Evolutionary conservation across 2,888 invertebrate species (phyloP), one percentile per base, ranked within the genome.

Genomic region (Nemotelus pantherinus): DNA sequence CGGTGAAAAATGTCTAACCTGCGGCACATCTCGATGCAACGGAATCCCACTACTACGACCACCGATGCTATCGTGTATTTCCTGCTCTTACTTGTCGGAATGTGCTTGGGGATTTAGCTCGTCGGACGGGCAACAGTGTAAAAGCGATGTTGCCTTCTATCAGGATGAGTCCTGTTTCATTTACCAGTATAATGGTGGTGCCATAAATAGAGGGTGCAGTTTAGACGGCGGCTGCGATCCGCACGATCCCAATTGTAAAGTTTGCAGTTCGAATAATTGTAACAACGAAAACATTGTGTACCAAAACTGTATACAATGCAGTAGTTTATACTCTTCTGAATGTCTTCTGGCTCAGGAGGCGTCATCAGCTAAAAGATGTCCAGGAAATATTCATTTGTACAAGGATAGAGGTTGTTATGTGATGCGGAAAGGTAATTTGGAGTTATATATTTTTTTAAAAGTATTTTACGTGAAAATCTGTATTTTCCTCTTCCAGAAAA

Each of bases 1-100:
- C 48, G 80, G 78, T 39, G 45, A 77, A 0, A 81, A 76, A 2
- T 85, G 85, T 64, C 81, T 80, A 2, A 77, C 81, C 0, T 85
- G 85, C 58, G 77, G 78, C 9, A 80, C 65, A 0, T 63, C 81
- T 44, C 84, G 83, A 50, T 85, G 85, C 80, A 85, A 86, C 79
- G 75, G 45, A 7, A 77, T 71, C 64, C 78, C 81, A 7, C 57
- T 74, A 9, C 58, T 58, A 1, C 47, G 68, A 60, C 2, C 70
- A 6, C 75, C 81, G 0, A n/a, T 68, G 39, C 65, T 81, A 2
- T n/a, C 41, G 0, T 82, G 82, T 68, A 79, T 81, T 47, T 72
- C 80, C 44, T 82, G 82, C 64, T 75, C 77, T 5, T 53, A 74
- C 41, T 41, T 80, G 10, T 39, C 64, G 4, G 47, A 64, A 6